A percentile compares a stretch with the other conserved stretches of the same genome.
Evolutionary conservation across 2,888 invertebrate genomes (phyloP).

Genomic region (Ommatoiulus sabulosus): DNA sequence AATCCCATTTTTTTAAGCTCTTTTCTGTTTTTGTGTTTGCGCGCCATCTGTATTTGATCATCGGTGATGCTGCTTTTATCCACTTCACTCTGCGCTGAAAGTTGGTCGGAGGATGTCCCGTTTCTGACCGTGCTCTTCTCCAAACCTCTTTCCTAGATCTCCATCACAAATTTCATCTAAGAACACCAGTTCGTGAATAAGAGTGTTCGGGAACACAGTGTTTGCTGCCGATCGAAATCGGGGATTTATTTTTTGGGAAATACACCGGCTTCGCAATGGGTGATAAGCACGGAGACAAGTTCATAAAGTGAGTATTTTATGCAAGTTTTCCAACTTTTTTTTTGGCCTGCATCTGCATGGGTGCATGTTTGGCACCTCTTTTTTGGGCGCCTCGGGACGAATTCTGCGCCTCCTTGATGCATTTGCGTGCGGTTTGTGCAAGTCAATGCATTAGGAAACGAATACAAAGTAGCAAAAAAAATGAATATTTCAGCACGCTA

Average conservation of each 20-base stretch:
- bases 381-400: no score
- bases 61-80: neutral
- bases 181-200: no score
- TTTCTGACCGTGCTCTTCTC: neutral
- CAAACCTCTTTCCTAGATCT: neutral
- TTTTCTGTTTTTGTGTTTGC: conserved; percentile 14
- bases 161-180: no score
- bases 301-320: neutral
- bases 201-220: no score
- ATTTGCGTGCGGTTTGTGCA: no score
- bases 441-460: no score
- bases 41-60: conserved; percentile 28
- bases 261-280: neutral
- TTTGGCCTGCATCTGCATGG: neutral
- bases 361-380: neutral
- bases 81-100: conserved; percentile 19
- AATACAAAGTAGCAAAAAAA: no score
- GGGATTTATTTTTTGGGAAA: neutral
- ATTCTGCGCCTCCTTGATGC: no score
- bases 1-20: neutral
- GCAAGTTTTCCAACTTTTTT: neutral
- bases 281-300: neutral
- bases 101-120: neutral
- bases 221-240: no score
- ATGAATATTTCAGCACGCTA: no score